These are phyloP conservation scores for Troides aeacus DNA, from an alignment of 2,888 invertebrate genomes.

Conservation along the genomic window DNA sequence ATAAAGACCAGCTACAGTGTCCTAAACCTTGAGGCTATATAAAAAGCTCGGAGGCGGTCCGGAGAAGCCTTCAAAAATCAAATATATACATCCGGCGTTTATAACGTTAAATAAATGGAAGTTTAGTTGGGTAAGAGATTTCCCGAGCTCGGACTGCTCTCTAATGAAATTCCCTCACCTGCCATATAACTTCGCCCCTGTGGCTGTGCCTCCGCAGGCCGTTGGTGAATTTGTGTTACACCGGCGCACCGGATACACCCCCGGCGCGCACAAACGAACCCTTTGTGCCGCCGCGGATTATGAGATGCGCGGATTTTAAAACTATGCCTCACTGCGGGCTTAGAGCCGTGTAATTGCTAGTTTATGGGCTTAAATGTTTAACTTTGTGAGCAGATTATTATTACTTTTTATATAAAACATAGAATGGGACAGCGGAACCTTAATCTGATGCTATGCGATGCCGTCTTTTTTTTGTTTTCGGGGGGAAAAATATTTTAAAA, in stretches of 20 bases:
- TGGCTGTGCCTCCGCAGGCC: constrained; percentile 25
- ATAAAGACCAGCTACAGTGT: too few species aligned
- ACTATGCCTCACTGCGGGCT: constrained; percentile 20
- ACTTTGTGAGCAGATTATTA: constrained; percentile 2
- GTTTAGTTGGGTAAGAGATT: constrained; percentile 35
- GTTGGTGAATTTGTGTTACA: constrained; percentile 23
- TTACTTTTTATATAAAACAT: not conserved
- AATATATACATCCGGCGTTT: constrained; percentile 27
- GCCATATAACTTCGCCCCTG: constrained; percentile 32
- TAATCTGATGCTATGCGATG: too few species aligned
- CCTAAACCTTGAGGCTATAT: not conserved
- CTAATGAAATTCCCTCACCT: constrained; percentile 47
- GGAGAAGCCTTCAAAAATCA: constrained; percentile 5
- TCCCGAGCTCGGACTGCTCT: constrained; percentile 30
- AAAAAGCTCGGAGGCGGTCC: not conserved
- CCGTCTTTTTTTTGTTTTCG: too few species aligned
- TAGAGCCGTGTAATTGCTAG: constrained; percentile 21
- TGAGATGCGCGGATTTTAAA: constrained; percentile 28
- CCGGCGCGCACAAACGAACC: constrained; percentile 23
- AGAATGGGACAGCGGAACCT: too few species aligned
- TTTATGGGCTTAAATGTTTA: constrained; percentile 11
- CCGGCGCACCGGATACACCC: constrained; percentile 22
- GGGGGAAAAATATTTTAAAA: too few species aligned
- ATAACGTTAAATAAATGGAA: constrained; percentile 35
- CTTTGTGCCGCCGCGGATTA: constrained; percentile 27